phyloP scores from a whole-genome alignment of 2,113 vertebrate genomes.

The Scytalopus superciliaris region DNA sequence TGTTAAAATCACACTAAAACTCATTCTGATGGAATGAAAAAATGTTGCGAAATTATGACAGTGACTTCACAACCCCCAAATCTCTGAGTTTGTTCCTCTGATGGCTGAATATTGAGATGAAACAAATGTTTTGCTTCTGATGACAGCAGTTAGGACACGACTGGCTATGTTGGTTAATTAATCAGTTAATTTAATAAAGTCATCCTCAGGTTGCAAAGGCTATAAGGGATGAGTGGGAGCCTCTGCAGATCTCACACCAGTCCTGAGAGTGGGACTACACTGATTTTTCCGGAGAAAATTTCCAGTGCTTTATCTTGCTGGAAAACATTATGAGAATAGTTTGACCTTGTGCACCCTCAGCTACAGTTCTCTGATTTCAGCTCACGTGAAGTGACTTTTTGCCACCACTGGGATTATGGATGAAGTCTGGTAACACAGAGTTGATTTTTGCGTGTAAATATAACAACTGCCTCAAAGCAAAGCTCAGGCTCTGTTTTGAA shows the following conservation, averaged over 20 bases:
- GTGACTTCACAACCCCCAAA: background rate
- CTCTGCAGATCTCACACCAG: accelerated
- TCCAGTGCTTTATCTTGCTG: background rate
- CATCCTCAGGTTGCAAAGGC: background rate
- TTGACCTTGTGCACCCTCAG: background rate
- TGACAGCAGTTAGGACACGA: background rate
- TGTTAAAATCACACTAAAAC: background rate
- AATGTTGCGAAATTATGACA: accelerated
- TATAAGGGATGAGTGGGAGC: accelerated
- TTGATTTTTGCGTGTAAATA: background rate
- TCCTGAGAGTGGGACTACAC: background rate
- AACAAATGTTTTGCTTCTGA: background rate
- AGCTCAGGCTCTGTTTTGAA: background rate
- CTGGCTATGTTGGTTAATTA: background rate
- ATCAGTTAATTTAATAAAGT: background rate
- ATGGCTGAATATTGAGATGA: background rate
- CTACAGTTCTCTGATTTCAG: background rate
- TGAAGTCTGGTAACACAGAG: background rate
- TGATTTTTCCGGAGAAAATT: background rate
- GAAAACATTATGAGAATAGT: background rate
- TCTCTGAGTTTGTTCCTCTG: background rate
- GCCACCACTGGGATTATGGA: background rate
- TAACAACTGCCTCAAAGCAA: background rate
- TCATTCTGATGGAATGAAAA: background rate
- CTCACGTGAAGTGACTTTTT: background rate